phyloP scores from a whole-genome alignment of 2,113 vertebrate genomes.

The Chunga burmeisteri region DNA sequence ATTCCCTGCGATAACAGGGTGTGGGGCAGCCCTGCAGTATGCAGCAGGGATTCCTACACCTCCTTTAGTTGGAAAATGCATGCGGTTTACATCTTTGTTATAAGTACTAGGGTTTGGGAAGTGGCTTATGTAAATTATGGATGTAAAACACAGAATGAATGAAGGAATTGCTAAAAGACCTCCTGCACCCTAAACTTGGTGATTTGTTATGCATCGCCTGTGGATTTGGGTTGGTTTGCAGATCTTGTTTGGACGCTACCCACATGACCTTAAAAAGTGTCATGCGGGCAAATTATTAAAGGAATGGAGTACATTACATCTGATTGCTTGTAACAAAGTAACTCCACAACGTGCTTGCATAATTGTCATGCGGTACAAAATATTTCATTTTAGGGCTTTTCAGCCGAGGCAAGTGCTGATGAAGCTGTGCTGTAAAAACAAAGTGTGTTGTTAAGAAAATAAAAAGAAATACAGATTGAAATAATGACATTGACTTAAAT shows the following conservation, averaged over 20 bases:
- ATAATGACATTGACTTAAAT: not conserved
- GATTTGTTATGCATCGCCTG: not conserved
- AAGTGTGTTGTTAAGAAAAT: not conserved
- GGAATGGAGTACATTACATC: not conserved
- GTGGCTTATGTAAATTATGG: not conserved
- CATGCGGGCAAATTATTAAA: not conserved
- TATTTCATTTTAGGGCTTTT: not conserved
- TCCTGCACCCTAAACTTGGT: not conserved
- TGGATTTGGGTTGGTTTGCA: not conserved
- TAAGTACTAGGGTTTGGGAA: not conserved
- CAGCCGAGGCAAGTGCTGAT: not conserved
- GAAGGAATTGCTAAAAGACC: not conserved
- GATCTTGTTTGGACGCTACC: not conserved
- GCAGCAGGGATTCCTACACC: not conserved
- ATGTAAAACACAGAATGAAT: not conserved
- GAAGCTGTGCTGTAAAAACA: not conserved
- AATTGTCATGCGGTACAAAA: not conserved
- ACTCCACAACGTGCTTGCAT: not conserved
- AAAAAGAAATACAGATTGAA: not conserved
- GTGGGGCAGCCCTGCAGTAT: not conserved
- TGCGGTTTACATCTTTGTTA: not conserved
- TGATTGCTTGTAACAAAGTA: not conserved
- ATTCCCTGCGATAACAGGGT: not conserved
- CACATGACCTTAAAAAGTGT: conserved; percentile 10
- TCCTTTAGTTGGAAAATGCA: not conserved